Evolutionary conservation across 2,113 vertebrate species (phyloP), one percentile per base, ranked within the genome.

Genomic region (Bubo bubo): DNA sequence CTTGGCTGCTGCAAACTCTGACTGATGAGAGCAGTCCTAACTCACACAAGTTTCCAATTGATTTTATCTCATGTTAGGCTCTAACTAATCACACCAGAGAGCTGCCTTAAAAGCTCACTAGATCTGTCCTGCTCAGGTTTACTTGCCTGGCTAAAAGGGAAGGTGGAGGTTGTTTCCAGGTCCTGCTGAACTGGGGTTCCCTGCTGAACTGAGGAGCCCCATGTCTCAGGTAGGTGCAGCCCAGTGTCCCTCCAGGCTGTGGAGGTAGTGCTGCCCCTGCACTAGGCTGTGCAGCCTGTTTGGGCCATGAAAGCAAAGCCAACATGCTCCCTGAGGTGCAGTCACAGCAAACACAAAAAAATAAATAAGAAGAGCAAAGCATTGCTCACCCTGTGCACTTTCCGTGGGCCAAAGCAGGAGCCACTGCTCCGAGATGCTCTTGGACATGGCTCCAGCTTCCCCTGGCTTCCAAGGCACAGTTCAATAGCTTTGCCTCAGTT

Each of bases 31-130:
- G 58, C 77, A 96, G 74, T 45, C 77, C 62, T 94, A 95, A 97
- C 94, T 94, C 95, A 94, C 95, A 94, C 96, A 86, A 91, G 93
- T 96, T 96, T 94, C 89, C 94, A 60, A 97, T 97, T 91, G 94
- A 96, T 97, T 97, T 97, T 93, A 96, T 89, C 93, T 97, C 97
- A 94, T 94, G 94, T 94, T 97, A 87, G 91, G 95, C 81, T 89
- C 94, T 95, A 94, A 96, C 95, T 95, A 95, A 95, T 96, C 97
- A 88, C 91, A 91, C 52, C 11, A 34, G 87, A 90, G 80, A 85
- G 86, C 76, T 88, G 93, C 88, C 88, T 91, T 89, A 96, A 97
- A 95, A 95, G 91, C 95, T 95, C 67, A 79, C 89, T 93, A 88
- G 93, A 79, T 93, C 94, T 85, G 74, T 87, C 81, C 91, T 91